These are phyloP conservation scores for Enteromius radiatus DNA, from an alignment of 2,797 vertebrate genomes.

Conservation along the genomic window DNA sequence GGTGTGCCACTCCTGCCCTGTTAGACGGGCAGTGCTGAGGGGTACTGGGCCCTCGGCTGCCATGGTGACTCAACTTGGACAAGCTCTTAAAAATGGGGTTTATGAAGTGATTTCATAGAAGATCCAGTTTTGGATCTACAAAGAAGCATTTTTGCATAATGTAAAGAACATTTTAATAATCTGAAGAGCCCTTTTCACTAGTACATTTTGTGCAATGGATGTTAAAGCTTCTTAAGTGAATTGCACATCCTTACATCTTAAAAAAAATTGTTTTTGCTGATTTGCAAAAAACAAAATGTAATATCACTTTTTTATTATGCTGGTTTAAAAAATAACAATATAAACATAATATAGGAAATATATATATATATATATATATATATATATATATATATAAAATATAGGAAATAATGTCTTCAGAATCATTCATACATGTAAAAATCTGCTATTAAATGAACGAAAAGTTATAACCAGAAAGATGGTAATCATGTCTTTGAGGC, in stretches of 20 bases:
- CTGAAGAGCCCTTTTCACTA: neutral
- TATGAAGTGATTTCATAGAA: neutral
- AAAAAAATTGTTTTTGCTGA: neutral
- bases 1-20: slow-evolving; percentile 42
- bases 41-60: slow-evolving; percentile 29
- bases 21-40: slow-evolving; percentile 42
- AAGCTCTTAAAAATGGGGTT: neutral
- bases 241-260: neutral
- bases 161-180: neutral
- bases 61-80: slow-evolving; percentile 40
- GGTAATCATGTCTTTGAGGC: no score
- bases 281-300: neutral
- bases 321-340: neutral
- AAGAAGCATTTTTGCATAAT: neutral
- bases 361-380: no score
- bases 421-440: neutral
- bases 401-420: neutral
- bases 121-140: neutral
- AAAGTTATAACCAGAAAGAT: neutral
- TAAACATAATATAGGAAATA: no score
- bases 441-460: neutral
- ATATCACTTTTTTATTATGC: neutral
- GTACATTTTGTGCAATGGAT: neutral
- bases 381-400: no score
- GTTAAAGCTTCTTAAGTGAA: neutral